phyloP scores from a whole-genome alignment of 2,797 vertebrate genomes.

The Microtus agrestis region DNA sequence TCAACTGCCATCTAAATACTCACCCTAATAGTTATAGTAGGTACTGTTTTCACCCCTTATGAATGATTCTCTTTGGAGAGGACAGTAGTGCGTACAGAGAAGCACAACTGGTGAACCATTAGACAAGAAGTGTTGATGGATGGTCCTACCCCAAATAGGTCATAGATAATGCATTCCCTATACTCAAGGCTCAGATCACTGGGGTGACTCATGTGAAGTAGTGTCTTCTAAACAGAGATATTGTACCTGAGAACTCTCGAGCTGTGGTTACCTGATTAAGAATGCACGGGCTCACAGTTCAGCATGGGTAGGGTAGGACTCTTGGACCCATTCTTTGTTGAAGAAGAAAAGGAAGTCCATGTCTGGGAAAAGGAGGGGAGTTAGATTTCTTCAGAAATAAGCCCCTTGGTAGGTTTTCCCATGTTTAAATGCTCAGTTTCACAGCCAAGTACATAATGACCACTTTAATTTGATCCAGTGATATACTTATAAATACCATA shows the following conservation, averaged over 20 bases:
- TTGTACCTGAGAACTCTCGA: not conserved
- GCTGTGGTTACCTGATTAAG: not conserved
- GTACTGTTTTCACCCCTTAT: too few relatives aligned
- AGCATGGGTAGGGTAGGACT: too few relatives aligned
- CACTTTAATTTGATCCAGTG: not conserved
- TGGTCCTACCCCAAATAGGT: not conserved
- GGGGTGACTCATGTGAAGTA: not conserved
- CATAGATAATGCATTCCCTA: not conserved
- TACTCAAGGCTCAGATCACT: not conserved
- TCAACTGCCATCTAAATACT: not conserved
- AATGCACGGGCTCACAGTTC: too few relatives aligned
- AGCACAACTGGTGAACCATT: not conserved
- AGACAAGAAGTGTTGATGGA: not conserved
- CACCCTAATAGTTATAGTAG: not conserved
- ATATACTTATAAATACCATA: not conserved
- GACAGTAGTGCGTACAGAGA: not conserved
- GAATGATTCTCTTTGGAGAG: not conserved
- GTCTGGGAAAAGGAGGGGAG: accelerated
- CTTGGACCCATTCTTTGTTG: not conserved
- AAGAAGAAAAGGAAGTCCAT: not conserved
- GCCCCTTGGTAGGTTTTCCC: not conserved
- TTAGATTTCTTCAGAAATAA: not conserved
- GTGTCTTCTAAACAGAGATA: not conserved
- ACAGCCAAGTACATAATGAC: not conserved
- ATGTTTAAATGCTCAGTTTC: not conserved